Evolutionary conservation across 2,888 invertebrate genomes (phyloP), one percentile per base, ranked within the genome.

Genomic region (Stramonita haemastoma): DNA sequence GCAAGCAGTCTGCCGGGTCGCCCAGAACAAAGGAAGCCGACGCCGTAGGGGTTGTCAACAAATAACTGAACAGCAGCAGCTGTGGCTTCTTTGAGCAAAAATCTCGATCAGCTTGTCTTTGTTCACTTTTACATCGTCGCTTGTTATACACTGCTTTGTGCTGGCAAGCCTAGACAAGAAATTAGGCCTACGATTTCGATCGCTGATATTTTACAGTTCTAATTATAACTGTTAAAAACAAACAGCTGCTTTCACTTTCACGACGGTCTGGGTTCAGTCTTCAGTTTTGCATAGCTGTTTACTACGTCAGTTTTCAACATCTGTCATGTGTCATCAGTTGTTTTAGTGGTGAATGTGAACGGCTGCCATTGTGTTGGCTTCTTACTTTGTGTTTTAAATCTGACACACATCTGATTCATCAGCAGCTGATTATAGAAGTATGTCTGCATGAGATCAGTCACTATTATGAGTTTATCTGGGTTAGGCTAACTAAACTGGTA

Each of bases 31-130:
- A 86, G 86, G 60, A 86, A 86, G 86, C 66, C 60, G 60, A 34
- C 17, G 26, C 17, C 36, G 84, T 57, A 56, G 56, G 84, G 60
- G 66, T 86, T 66, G 60, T 86, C 86, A 86, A 86, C 86, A 86
- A 86, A 57, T 83, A 83, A 57, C 84, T 29, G 77, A 60, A 86
- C 86, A 29, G 86, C 56, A 79, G 86, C 86, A 86, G 86, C 60
- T 86, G 86, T 83, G 36, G 46, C 11, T 46, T 46, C 81, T 83
- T 36, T 46, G 81, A 83, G 26, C 36, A 15, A 22, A 83, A 26
- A 83, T 83, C 81, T 36, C 22, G 81, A 46, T 46, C 36, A 26
- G 73, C 73, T n/a, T 73, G 26, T 6, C 46, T 83, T 6, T 83
- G 81, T 83, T 83, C 79, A 13, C 32, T 79, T 79, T 34, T 19